Percentiles rank a stretch among this genome's conserved stretches.
Conservation (phyloP, 1,140 invertebrate genomes). For the Battus philenor region DNA sequence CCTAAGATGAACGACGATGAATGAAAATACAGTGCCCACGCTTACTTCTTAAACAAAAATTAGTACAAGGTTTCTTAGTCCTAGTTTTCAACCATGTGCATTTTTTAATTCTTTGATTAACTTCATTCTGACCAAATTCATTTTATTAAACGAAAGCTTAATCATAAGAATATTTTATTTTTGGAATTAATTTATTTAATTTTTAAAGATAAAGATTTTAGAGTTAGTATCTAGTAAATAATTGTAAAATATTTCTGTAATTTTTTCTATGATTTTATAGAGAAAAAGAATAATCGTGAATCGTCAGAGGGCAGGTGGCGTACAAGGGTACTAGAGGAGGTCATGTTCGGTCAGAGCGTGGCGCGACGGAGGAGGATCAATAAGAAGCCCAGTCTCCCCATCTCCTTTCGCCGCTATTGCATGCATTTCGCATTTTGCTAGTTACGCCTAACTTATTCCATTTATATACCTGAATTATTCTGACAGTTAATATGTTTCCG, state of each 20-base stretch:
- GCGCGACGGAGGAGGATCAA: slow-evolving; percentile 61
- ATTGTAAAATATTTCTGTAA: no score
- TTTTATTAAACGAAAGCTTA: neutral
- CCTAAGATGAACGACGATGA: no score
- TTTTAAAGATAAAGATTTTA: no score
- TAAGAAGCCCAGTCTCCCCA: slow-evolving; percentile 40
- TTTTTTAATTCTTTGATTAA: no score
- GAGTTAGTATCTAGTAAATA: neutral
- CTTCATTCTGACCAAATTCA: neutral
- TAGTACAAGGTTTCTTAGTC: no score
- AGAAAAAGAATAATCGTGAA: slow-evolving; percentile 3
- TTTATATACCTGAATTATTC: slow-evolving; percentile 13
- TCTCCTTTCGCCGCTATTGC: slow-evolving; percentile 26
- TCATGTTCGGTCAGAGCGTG: slow-evolving; percentile 60
- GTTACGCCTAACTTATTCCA: slow-evolving; percentile 24
- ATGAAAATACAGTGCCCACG: no score
- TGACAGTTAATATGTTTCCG: no score
- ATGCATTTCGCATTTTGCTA: slow-evolving; percentile 56
- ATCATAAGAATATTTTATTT: no score
- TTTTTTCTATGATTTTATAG: slow-evolving; percentile 4
- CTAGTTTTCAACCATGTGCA: no score
- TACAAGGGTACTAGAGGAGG: slow-evolving; percentile 42
- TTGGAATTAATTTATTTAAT: no score
- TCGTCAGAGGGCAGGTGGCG: slow-evolving; percentile 27
- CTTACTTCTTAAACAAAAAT: no score